Percentiles rank a stretch among this genome's conserved stretches.
Evolutionary conservation across 37 sponge, comb jelly and placozoan species (phyloP).

Genomic region (Theonella swinhoei): DNA sequence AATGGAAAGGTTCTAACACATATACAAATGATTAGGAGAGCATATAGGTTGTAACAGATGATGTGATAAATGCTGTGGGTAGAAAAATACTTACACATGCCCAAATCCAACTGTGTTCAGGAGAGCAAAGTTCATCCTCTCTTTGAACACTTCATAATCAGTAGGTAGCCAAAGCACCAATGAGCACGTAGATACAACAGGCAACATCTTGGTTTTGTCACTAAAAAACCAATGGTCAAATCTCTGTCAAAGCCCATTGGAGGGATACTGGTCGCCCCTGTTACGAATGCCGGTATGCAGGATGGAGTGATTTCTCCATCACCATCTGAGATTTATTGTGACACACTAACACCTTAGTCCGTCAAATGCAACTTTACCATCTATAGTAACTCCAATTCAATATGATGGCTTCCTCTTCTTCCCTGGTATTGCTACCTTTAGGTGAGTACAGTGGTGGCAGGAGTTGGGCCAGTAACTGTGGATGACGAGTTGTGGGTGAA

Average conservation of each 20-base stretch:
- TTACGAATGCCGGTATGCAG: slow-evolving; percentile 8
- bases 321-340: not conserved
- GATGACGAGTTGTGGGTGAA: not conserved
- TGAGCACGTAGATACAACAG: slow-evolving; percentile 26
- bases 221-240: not conserved
- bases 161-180: not conserved
- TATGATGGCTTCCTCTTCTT: slow-evolving; percentile 9
- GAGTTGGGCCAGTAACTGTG: not conserved
- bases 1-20: too few relatives aligned
- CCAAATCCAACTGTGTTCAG: slow-evolving; percentile 29
- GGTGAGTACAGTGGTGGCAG: not conserved
- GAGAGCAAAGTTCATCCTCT: slow-evolving; percentile 8
- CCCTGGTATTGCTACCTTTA: slow-evolving; percentile 6
- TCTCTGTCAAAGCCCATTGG: slow-evolving; percentile 18
- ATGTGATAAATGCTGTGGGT: too few relatives aligned
- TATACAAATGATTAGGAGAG: too few relatives aligned
- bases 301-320: slow-evolving; percentile 1
- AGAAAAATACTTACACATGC: slow-evolving; percentile 2
- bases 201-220: not conserved
- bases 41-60: too few relatives aligned
- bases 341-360: too few relatives aligned
- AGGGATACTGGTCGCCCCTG: slow-evolving; percentile 2
- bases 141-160: not conserved
- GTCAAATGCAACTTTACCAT: too few relatives aligned
- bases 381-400: too few relatives aligned